Percentiles rank a stretch among this genome's conserved stretches.
These are phyloP conservation scores for Protonibea diacanthus DNA, from an alignment of 2,797 vertebrate species.

Conservation along the genomic window DNA sequence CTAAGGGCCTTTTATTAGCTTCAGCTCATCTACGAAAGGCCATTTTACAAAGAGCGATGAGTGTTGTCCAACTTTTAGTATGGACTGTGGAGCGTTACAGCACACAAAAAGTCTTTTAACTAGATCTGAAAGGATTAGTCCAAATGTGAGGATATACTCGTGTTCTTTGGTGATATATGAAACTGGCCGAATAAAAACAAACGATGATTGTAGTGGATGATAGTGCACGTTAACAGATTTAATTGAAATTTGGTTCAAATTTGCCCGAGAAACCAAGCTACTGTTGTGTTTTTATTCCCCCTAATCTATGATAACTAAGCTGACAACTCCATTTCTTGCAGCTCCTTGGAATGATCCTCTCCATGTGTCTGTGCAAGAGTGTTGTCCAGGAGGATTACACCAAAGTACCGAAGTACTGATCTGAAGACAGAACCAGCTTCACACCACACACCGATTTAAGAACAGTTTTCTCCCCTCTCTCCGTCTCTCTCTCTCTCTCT, in stretches of 20 bases:
- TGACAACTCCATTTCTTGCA: slow-evolving; percentile 69
- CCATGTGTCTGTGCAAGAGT: slow-evolving; percentile 94
- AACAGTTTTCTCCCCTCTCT: slow-evolving; percentile 28
- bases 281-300: neutral
- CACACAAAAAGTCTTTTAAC: too few relatives aligned
- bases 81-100: neutral
- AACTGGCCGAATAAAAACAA: too few relatives aligned
- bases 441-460: slow-evolving; percentile 63
- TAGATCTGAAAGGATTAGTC: too few relatives aligned
- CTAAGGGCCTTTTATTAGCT: neutral
- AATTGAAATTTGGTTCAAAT: neutral
- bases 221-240: neutral
- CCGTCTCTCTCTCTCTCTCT: slow-evolving; percentile 18
- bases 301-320: slow-evolving; percentile 27
- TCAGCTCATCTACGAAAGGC: neutral
- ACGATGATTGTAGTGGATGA: too few relatives aligned
- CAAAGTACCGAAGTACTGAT: slow-evolving; percentile 98
- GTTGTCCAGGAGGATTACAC: slow-evolving; percentile 94
- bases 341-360: slow-evolving; percentile 95
- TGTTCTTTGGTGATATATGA: too few relatives aligned
- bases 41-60: neutral
- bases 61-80: neutral
- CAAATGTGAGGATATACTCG: too few relatives aligned
- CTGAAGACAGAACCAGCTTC: slow-evolving; percentile 44
- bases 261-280: neutral